Conservation (phyloP, 2,888 invertebrate species). For the Drosophila cognata region DNA sequence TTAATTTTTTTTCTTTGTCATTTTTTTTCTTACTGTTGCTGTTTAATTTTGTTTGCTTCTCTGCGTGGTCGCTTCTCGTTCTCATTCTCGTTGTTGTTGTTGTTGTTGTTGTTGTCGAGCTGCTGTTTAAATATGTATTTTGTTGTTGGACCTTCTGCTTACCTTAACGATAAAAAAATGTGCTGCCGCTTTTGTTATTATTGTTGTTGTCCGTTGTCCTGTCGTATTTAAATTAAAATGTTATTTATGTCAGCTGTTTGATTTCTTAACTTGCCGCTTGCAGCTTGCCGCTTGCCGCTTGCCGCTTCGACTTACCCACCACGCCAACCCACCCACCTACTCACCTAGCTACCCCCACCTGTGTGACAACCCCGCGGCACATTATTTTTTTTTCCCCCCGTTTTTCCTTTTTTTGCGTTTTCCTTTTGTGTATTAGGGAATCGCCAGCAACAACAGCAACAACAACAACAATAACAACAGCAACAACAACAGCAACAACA, state of each 20-base stretch:
- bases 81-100: neutral
- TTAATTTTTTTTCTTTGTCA: constrained; percentile 22
- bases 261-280: constrained; percentile 70
- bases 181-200: constrained; percentile 50
- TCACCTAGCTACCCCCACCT: constrained; percentile 14
- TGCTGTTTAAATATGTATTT: constrained; percentile 76
- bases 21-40: constrained; percentile 48
- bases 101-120: constrained; percentile 36
- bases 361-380: constrained; percentile 46
- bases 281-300: constrained; percentile 47
- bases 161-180: constrained; percentile 76
- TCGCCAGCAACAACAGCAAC: constrained; percentile 24
- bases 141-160: constrained; percentile 62
- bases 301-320: constrained; percentile 35
- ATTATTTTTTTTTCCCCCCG: constrained; percentile 49
- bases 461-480: neutral
- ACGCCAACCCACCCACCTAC: neutral
- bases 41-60: constrained; percentile 73
- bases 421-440: constrained; percentile 62
- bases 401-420: constrained; percentile 33
- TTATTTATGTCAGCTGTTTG: constrained; percentile 81
- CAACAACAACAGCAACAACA: neutral
- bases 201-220: constrained; percentile 63
- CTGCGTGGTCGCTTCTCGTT: constrained; percentile 46
- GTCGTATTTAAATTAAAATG: constrained; percentile 80